A percentile compares a stretch with the other conserved stretches of the same genome.
Conservation (phyloP, 2,888 invertebrate species). For the Parnassius glacialis region DNA sequence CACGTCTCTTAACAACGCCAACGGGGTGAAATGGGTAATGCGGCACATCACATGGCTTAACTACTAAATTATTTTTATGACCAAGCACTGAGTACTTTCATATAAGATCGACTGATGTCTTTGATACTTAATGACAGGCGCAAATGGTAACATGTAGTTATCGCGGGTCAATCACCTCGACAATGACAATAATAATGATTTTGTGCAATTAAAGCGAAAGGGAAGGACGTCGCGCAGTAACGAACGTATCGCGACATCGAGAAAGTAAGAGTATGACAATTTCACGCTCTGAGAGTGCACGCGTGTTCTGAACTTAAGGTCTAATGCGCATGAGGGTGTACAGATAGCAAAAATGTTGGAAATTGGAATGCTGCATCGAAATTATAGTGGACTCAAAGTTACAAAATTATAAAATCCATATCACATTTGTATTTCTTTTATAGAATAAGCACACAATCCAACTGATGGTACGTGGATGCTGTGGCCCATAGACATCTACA, state of each 20-base stretch:
- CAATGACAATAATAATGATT: conserved; percentile 46
- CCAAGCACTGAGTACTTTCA: too few species aligned
- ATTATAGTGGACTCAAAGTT: too few species aligned
- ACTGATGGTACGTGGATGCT: too few species aligned
- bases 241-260: conserved; percentile 54
- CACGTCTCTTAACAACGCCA: too few species aligned
- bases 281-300: conserved; percentile 66
- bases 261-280: conserved; percentile 79
- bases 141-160: neutral
- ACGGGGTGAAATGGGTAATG: too few species aligned
- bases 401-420: too few species aligned
- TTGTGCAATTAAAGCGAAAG: conserved; percentile 73
- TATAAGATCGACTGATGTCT: neutral
- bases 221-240: conserved; percentile 48
- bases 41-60: too few species aligned
- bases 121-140: neutral
- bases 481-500: too few species aligned
- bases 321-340: conserved; percentile 44
- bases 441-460: too few species aligned
- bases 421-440: too few species aligned
- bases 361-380: too few species aligned
- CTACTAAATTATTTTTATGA: too few species aligned
- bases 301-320: conserved; percentile 63
- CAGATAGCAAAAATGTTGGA: conserved; percentile 33
- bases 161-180: conserved; percentile 34